Conservation (phyloP, 1,140 invertebrate species). For the Lanistes nyassanus region DNA sequence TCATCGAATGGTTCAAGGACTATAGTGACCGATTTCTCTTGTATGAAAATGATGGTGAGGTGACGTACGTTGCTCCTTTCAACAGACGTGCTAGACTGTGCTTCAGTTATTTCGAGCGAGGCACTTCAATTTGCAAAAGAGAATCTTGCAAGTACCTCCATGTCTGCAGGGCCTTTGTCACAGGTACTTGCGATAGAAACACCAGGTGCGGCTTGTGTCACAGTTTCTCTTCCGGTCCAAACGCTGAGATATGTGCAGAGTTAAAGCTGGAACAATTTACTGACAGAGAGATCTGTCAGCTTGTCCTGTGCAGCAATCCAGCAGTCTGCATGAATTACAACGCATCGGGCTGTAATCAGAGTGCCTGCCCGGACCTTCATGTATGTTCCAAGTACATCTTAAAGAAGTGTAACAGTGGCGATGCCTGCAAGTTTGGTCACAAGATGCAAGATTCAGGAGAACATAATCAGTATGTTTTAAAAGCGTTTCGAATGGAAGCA, state of each 20-base stretch:
- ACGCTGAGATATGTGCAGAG: not conserved
- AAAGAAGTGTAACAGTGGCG: not conserved
- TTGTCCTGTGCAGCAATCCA: not conserved
- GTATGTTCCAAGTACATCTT: not conserved
- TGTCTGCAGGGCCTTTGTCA: not conserved
- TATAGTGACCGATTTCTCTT: not conserved
- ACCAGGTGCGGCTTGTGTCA: not conserved
- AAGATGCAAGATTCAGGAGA: not conserved
- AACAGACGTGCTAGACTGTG: not conserved
- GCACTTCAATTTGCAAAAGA: not conserved
- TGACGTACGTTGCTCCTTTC: not conserved
- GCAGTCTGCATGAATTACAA: not conserved
- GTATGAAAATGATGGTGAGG: not conserved
- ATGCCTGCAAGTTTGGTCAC: not conserved
- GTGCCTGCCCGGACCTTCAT: not conserved
- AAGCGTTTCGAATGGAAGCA: not conserved
- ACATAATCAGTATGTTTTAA: not conserved
- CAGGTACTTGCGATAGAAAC: not conserved
- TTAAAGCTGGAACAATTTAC: not conserved
- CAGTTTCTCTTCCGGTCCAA: not conserved
- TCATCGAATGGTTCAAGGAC: not conserved
- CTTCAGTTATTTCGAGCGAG: not conserved
- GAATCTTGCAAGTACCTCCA: not conserved
- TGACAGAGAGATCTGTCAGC: not conserved
- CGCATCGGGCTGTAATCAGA: not conserved